These are phyloP conservation scores for Cladopsammia gracilis DNA, from an alignment of 64 coral and sea anemone species.

Conservation along the genomic window DNA sequence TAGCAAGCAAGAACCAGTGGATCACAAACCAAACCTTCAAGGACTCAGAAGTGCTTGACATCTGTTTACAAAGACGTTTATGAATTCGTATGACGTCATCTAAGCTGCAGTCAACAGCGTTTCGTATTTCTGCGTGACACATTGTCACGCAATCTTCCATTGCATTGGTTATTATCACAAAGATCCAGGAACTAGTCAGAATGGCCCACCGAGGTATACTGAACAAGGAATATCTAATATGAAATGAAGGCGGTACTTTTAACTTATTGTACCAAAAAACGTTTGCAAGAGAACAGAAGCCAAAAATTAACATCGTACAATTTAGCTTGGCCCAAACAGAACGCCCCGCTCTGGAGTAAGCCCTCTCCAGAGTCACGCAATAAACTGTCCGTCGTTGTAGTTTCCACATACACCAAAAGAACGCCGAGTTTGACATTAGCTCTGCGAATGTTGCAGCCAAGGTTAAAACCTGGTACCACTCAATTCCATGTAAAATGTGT, in stretches of 20 bases:
- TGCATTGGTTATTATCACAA: constrained; percentile 19
- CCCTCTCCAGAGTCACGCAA: constrained; percentile 43
- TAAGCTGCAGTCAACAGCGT: too few relatives aligned
- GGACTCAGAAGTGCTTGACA: constrained; percentile 50
- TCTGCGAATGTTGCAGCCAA: constrained; percentile 21
- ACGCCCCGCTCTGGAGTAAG: constrained; percentile 4
- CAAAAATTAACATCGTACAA: constrained; percentile 27
- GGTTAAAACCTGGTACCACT: constrained; percentile 24
- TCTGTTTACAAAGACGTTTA: constrained; percentile 56
- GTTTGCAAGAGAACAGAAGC: constrained; percentile 7
- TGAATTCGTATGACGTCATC: too few relatives aligned
- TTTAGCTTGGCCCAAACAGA: constrained; percentile 56
- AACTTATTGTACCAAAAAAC: constrained; percentile 17
- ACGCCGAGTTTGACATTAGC: constrained; percentile 59
- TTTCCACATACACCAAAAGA: constrained; percentile 75
- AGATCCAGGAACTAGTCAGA: constrained; percentile 56
- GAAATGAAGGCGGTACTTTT: background rate
- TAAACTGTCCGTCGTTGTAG: background rate
- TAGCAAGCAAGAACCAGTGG: constrained; percentile 73
- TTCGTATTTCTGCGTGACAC: too few relatives aligned
- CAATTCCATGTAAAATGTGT: background rate
- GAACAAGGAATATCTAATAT: background rate
- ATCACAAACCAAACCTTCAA: constrained; percentile 77
- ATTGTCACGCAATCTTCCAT: constrained; percentile 24
- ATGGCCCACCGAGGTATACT: constrained; percentile 32